A percentile compares a stretch with the other conserved stretches of the same genome.
phyloP scores from a whole-genome alignment of 2,888 invertebrate species.

The Ptychoptera albimana region DNA sequence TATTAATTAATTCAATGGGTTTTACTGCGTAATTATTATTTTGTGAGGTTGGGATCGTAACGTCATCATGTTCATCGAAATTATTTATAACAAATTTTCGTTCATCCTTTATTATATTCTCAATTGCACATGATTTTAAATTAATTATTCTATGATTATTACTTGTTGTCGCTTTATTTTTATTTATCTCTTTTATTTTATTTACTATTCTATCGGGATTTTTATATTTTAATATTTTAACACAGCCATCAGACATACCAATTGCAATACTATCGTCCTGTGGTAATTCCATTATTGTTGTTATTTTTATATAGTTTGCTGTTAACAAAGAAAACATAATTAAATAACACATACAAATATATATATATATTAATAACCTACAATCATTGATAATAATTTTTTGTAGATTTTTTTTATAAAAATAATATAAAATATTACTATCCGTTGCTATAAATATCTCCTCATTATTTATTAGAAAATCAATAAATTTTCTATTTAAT shows the following conservation, averaged over 20 bases:
- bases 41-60: too few relatives aligned
- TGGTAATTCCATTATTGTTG: constrained; percentile 20
- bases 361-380: constrained; percentile 15
- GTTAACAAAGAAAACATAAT: background rate
- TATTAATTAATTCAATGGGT: too few relatives aligned
- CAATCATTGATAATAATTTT: constrained; percentile 22
- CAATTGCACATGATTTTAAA: constrained; percentile 29
- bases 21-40: too few relatives aligned
- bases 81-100: constrained; percentile 13
- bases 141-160: constrained; percentile 13
- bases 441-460: constrained; percentile 21
- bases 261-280: constrained; percentile 23
- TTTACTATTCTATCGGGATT: background rate
- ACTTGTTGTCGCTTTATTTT: background rate
- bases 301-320: constrained; percentile 19
- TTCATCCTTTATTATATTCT: constrained; percentile 27
- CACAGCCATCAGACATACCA: constrained; percentile 27
- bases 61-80: constrained; percentile 1
- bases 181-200: background rate
- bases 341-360: too few relatives aligned
- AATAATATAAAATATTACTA: constrained; percentile 23
- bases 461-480: constrained; percentile 12
- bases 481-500: too few relatives aligned
- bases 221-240: constrained; percentile 21
- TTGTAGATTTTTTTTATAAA: constrained; percentile 23